A percentile compares a stretch with the other conserved stretches of the same genome.
These are phyloP conservation scores for Ecdyonurus torrentis DNA, from an alignment of 2,888 invertebrate genomes.

Conservation along the genomic window DNA sequence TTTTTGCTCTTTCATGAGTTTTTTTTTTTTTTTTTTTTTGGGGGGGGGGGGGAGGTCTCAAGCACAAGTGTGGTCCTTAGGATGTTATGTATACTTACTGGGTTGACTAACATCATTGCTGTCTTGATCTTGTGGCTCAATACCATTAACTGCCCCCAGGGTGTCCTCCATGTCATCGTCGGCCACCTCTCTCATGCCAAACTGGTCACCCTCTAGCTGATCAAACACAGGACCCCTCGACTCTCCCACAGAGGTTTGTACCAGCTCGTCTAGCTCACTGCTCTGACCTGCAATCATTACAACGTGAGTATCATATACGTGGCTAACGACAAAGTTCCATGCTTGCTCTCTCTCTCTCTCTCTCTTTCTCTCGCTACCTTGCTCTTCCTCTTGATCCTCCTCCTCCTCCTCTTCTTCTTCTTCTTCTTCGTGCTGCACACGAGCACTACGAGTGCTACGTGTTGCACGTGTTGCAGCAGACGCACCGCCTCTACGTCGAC, in stretches of 20 bases:
- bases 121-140: slow-evolving; percentile 18
- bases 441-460: neutral
- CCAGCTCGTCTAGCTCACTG: neutral
- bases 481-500: neutral
- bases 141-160: slow-evolving; percentile 19
- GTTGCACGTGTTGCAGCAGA: neutral
- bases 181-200: slow-evolving; percentile 11
- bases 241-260: neutral
- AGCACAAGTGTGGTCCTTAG: too few relatives aligned
- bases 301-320: neutral
- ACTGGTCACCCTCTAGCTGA: neutral
- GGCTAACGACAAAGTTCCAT: neutral
- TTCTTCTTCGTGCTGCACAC: slow-evolving; percentile 21
- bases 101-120: slow-evolving; percentile 10
- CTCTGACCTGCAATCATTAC: neutral
- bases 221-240: neutral
- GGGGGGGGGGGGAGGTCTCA: too few relatives aligned
- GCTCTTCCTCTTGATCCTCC: slow-evolving; percentile 19
- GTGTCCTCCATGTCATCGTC: slow-evolving; percentile 19
- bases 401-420: slow-evolving; percentile 57
- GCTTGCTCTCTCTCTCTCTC: neutral
- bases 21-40: too few relatives aligned
- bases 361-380: slow-evolving; percentile 6
- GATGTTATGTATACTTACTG: too few relatives aligned
- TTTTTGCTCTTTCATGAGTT: too few relatives aligned